Base-by-base conservation (phyloP, 2,113 vertebrate species). In the Corynorhinus townsendii region DNA sequence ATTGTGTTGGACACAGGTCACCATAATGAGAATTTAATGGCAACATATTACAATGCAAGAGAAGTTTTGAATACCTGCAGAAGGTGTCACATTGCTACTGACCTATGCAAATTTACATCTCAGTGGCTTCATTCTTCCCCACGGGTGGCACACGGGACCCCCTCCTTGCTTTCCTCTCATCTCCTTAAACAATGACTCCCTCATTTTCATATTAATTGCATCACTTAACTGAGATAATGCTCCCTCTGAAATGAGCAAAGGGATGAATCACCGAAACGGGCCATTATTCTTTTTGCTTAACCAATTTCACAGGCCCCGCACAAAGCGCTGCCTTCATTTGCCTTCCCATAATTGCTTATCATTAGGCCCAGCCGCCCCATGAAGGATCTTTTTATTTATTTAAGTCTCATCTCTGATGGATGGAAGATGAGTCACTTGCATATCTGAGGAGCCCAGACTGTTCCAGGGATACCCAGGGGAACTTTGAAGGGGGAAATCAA, bases 171-270 rank as follows among this genome's bases (percentile, higher is more conserved):
- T 93, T 91, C 91, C 98, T 97, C 97, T 98, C 98, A 98, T 98
- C 98, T 98, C 97, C 96, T 98, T 98, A 98, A 98, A 98, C 98
- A 98, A 98, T 98, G 98, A 98, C 98, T 98, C 98, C 97, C 98
- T 98, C 98, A 99, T 99, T 99, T 99, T 99, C 98, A 98, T 99
- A 99, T 99, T 99, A 99, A 99, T 99, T 98, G 98, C 98, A 98
- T 98, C 98, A 98, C 98, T 98, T 98, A 98, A 98, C 98, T 97
- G 98, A 98, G 98, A 98, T 98, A 98, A 98, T 98, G 98, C 97
- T 98, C 97, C 97, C 97, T 97, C 97, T 98, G 98, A 98, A 98
- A 98, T 98, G 98, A 98, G 98, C 98, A 98, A 97, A 97, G 97
- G 98, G 97, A 98, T 98, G 98, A 99, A 98, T 98, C 97, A 98